These are phyloP conservation scores for Hybognathus amarus DNA, from an alignment of 2,797 vertebrate genomes.

Conservation along the genomic window DNA sequence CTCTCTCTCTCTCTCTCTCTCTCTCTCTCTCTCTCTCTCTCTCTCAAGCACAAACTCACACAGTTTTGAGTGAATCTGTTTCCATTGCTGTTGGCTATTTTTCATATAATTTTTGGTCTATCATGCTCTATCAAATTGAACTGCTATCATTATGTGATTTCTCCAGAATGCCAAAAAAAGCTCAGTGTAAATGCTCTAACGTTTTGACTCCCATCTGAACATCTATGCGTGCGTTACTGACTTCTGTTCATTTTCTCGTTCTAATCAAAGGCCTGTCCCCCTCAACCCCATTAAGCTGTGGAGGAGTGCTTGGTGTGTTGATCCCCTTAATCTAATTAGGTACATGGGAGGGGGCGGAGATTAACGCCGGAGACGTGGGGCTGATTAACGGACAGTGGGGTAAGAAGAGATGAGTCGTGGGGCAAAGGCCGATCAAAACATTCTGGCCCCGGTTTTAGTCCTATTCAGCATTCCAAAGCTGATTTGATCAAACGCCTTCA, in stretches of 20 bases:
- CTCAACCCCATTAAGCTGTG: slow-evolving; percentile 22
- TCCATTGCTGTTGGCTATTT: neutral
- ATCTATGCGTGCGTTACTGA: neutral
- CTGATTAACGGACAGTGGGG: slow-evolving; percentile 80
- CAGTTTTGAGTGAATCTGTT: neutral
- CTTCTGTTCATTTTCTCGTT: slow-evolving; percentile 29
- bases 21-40: slow-evolving; percentile 40
- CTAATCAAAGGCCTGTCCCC: slow-evolving; percentile 24
- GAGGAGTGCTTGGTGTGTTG: slow-evolving; percentile 66
- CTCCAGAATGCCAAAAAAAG: neutral
- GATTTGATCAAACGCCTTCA: slow-evolving; percentile 59
- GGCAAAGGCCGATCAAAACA: slow-evolving; percentile 71
- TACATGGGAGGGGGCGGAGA: slow-evolving; percentile 69
- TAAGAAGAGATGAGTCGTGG: slow-evolving; percentile 74
- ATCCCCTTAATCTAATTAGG: slow-evolving; percentile 81
- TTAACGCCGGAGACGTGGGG: slow-evolving; percentile 72
- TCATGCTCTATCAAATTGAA: no score
- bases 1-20: neutral
- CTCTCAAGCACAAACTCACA: slow-evolving; percentile 48
- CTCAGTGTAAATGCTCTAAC: neutral
- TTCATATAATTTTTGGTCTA: neutral
- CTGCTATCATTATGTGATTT: neutral
- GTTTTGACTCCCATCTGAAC: neutral
- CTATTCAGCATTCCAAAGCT: slow-evolving; percentile 73
- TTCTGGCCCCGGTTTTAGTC: slow-evolving; percentile 73